Evolutionary conservation across 2,113 vertebrate species (phyloP).

Genomic region (Takifugu bimaculatus): DNA sequence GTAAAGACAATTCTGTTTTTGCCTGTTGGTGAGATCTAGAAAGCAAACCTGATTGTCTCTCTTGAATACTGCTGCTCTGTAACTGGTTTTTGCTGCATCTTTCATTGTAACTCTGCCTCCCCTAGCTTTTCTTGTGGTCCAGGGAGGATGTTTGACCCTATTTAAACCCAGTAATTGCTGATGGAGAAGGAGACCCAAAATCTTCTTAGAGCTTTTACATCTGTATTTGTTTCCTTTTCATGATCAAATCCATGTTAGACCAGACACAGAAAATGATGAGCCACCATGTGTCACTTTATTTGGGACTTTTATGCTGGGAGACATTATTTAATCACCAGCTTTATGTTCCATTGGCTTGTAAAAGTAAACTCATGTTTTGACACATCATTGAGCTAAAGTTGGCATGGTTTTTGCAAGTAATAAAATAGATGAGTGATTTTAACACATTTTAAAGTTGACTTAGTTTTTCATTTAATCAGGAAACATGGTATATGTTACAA

Average conservation of each 20-base stretch:
- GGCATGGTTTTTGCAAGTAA: no score
- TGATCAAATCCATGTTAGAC: conserved; percentile 3
- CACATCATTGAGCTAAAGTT: no score
- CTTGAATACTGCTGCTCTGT: no score
- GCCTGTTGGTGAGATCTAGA: conserved; percentile 35
- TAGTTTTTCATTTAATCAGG: no score
- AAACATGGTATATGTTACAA: no score
- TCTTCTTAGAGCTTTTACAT: conserved; percentile 19
- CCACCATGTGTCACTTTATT: neutral
- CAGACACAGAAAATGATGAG: conserved; percentile 16
- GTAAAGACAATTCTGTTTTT: conserved; percentile 46
- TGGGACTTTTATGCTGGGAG: neutral
- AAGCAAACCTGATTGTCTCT: conserved; percentile 22
- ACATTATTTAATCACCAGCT: no score
- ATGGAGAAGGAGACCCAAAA: neutral
- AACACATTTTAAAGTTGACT: no score
- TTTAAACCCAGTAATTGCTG: conserved; percentile 5
- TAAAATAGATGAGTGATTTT: no score
- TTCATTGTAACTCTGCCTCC: neutral
- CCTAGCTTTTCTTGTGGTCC: neutral
- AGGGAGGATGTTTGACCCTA: conserved; percentile 5
- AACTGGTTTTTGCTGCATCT: neutral
- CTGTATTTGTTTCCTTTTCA: conserved; percentile 24
- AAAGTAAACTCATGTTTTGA: no score
- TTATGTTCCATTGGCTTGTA: no score